Evolutionary conservation across 1,140 invertebrate species (phyloP), one percentile per base, ranked within the genome.

Genomic region (Sweltsa coloradensis): DNA sequence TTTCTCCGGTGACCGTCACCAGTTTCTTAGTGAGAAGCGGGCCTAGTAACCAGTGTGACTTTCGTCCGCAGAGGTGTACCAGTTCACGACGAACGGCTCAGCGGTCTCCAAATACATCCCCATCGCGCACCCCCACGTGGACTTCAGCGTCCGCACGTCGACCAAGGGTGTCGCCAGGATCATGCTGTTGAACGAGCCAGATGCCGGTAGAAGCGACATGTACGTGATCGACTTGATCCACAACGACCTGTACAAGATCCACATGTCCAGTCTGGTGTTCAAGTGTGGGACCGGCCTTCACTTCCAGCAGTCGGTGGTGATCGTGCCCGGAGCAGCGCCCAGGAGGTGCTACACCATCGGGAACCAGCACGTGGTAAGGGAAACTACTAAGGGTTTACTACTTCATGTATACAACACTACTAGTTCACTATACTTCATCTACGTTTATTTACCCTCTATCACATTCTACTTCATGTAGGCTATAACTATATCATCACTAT

Each of bases 291-390:
- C 18, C 19, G 44, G 44, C 19, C 44, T 27, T 36, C 27, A 40
- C 18, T 45, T 36, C 18, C n/a, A 13, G n/a, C 29, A 45, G n/a
- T 27, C 34, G n/a, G 24, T 45, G 9, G 44, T 36, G n/a, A 14
- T 45, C 16, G 44, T 27, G 3, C 44, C 27, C 7, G 44, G 44
- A 45, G 23, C 39, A 14, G 44, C 27, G n/a, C 3, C 39, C 11
- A 34, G 31, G n/a, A 45, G 31, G 27, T 45, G 44, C 24, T 34
- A 45, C 44, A 45, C 27, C 27, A 45, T 45, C 18, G 44, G 44
- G 9, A 45, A 45, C 27, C 19, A 36, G 14, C 39, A 45, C 25
- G 39, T 45, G 4, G 44, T 45, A 45, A 41, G 44, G 1, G n/a
- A n/a, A n/a, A n/a, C n/a, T n/a, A n/a, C n/a, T n/a, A n/a, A n/a